These are phyloP conservation scores for Eurosta solidaginis DNA, from an alignment of 1,140 invertebrate genomes.

Conservation along the genomic window DNA sequence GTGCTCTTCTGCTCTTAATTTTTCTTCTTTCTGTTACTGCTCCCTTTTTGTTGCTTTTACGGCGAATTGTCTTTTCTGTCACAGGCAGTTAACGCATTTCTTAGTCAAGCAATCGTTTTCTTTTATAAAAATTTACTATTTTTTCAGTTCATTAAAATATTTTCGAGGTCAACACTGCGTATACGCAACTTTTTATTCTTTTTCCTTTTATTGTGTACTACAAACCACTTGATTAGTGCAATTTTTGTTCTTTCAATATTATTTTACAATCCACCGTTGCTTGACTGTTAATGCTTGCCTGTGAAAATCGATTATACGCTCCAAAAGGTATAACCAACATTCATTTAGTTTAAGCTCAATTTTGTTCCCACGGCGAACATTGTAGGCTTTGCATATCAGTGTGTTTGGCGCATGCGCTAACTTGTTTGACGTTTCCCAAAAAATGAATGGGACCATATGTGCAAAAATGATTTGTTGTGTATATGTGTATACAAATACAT, in stretches of 20 bases:
- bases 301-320: slow-evolving; percentile 11
- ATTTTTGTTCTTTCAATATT: background rate
- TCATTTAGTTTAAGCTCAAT: background rate
- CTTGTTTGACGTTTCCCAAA: background rate
- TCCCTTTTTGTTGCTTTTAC: background rate
- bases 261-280: background rate
- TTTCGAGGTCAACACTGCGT: background rate
- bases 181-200: background rate
- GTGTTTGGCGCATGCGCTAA: background rate
- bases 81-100: background rate
- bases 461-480: background rate
- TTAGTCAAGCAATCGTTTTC: no score
- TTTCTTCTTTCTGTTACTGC: background rate
- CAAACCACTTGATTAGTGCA: background rate
- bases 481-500: background rate
- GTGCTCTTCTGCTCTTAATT: background rate
- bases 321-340: background rate
- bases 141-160: background rate
- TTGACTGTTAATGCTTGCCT: background rate
- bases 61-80: background rate
- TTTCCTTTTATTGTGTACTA: background rate
- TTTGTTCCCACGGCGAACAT: background rate
- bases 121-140: no score
- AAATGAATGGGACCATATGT: background rate
- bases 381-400: background rate